Evolutionary conservation across 2,888 invertebrate genomes (phyloP), one percentile per base, ranked within the genome.

Genomic region (Napeogenes sylphis): DNA sequence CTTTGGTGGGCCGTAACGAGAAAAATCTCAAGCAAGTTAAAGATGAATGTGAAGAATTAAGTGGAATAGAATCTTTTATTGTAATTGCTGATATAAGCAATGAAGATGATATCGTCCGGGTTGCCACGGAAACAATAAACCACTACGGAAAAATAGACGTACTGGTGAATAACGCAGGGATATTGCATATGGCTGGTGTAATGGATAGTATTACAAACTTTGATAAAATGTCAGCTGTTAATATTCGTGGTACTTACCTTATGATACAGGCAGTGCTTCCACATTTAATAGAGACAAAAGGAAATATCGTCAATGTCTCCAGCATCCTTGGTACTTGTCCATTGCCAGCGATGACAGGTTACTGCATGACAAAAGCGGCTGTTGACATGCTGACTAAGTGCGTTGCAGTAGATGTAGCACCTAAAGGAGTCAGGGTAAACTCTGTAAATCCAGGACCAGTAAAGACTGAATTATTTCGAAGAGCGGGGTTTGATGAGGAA

Each of bases 331-430:
- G 84, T 12, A 75, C 69, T 2, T 79, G 77, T 61, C 79, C 86
- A 0, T 58, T 82, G 30, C 73, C 81, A 1, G 62, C 73, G 13
- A 77, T 84, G 77, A 75, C 77, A 32, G 76, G 84, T 0, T 87
- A 88, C 66, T 84, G 83, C 66, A 84, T 87, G 78, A 83, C 85
- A 0, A 88, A 88, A 73, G 85, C 87, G 2, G 86, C 83, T 2
- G 66, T 87, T 3, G 86, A 88, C 59, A 83, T 83, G 78, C 81
- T 85, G 4, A 86, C 85, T 1, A 85, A 85, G 70, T 85, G 85
- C 63, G 69, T 76, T 12, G 86, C 88, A n/a, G 62, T 84, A 32
- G 80, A 85, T 60, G 66, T 83, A 21, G 85, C 79, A 2, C 66
- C 76, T 2, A 75, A 76, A 61, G 85, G 86, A 38, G 82, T 88